phyloP scores from a whole-genome alignment of 2,888 invertebrate genomes.

The Agrotis clavis region DNA sequence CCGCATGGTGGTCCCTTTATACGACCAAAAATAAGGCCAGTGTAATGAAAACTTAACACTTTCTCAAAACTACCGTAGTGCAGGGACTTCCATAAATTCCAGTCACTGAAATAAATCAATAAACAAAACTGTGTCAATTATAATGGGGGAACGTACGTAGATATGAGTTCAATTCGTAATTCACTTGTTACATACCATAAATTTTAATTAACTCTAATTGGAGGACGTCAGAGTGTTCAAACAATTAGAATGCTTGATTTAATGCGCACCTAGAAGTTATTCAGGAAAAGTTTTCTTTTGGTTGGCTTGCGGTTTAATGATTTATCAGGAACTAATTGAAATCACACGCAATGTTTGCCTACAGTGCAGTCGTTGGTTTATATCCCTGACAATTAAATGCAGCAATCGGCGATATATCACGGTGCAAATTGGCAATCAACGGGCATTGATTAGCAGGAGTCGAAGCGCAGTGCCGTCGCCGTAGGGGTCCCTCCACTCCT shows the following conservation, averaged over 20 bases:
- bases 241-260: constrained; percentile 62
- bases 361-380: constrained; percentile 32
- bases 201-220: constrained; percentile 83
- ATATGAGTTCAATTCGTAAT: constrained; percentile 75
- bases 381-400: constrained; percentile 73
- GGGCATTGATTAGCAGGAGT: constrained; percentile 79
- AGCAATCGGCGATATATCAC: constrained; percentile 80
- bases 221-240: constrained; percentile 69
- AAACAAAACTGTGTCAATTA: constrained; percentile 80
- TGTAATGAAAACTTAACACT: constrained; percentile 62
- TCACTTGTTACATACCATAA: constrained; percentile 81
- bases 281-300: constrained; percentile 34
- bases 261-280: constrained; percentile 36
- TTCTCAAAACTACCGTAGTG: constrained; percentile 52
- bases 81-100: constrained; percentile 69
- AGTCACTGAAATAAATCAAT: constrained; percentile 80
- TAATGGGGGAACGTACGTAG: constrained; percentile 74
- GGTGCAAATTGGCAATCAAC: constrained; percentile 85
- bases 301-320: constrained; percentile 20
- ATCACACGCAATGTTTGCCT: constrained; percentile 50
- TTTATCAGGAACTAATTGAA: constrained; percentile 34
- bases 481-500: constrained; percentile 59
- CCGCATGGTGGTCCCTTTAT: constrained; percentile 65
- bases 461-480: constrained; percentile 65
- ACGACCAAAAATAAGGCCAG: constrained; percentile 53